phyloP scores from a whole-genome alignment of 2,888 invertebrate species.

The Cistogaster globosa region DNA sequence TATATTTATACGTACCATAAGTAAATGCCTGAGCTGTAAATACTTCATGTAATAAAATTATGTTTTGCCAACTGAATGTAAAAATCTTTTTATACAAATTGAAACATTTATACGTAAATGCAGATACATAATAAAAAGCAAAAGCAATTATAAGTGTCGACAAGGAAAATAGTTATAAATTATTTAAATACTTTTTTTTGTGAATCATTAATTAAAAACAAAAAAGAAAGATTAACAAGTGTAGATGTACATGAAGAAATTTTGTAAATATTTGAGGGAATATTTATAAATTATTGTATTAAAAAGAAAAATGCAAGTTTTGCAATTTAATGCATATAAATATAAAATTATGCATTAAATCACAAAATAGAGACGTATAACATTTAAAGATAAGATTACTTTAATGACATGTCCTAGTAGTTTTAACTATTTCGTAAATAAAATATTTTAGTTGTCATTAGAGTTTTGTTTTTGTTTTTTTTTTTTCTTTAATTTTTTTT shows the following conservation, averaged over 20 bases:
- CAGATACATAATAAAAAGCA: background rate
- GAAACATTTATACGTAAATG: conserved; percentile 12
- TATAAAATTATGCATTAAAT: too few relatives aligned
- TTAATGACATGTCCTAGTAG: too few relatives aligned
- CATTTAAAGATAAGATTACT: too few relatives aligned
- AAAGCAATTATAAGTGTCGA: conserved; percentile 32
- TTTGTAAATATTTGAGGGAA: too few relatives aligned
- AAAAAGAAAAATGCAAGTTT: too few relatives aligned
- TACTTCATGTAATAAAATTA: background rate
- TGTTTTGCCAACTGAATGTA: background rate
- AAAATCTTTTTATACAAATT: conserved; percentile 6
- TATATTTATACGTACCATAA: background rate
- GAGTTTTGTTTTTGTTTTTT: too few relatives aligned
- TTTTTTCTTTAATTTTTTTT: too few relatives aligned
- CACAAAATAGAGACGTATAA: too few relatives aligned
- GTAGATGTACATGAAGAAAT: background rate
- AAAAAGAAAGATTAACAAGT: background rate
- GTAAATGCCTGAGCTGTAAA: background rate
- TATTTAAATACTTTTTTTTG: background rate
- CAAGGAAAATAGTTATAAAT: conserved; percentile 35
- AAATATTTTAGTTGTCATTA: too few relatives aligned
- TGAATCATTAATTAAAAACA: background rate
- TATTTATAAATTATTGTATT: too few relatives aligned
- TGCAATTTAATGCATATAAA: too few relatives aligned
- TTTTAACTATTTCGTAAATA: too few relatives aligned